phyloP scores from a whole-genome alignment of 2,888 invertebrate genomes.

The Habrosyne pyritoides region DNA sequence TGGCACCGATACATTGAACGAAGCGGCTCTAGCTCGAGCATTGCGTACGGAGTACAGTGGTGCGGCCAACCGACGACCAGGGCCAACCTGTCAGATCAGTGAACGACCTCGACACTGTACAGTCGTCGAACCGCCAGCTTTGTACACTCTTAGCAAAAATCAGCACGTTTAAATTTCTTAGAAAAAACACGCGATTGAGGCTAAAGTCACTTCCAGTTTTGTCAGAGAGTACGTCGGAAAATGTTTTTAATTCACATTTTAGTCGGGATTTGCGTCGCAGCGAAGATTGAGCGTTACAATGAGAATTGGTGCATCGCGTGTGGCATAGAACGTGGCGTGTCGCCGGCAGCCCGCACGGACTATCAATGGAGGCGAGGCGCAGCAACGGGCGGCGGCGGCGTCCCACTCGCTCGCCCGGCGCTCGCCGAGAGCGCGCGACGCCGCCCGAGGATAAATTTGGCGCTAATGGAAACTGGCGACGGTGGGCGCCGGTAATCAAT shows the following conservation, averaged over 20 bases:
- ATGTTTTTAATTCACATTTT: conserved; percentile 58
- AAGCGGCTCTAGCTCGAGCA: conserved; percentile 40
- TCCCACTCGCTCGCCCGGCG: conserved; percentile 60
- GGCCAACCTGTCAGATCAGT: conserved; percentile 74
- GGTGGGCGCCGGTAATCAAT: conserved; percentile 78
- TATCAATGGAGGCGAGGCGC: conserved; percentile 65
- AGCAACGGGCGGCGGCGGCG: conserved; percentile 51
- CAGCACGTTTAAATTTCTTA: conserved; percentile 45
- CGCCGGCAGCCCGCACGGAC: conserved; percentile 73
- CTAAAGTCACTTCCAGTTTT: conserved; percentile 42
- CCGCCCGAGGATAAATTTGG: conserved; percentile 80
- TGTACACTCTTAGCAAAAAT: conserved; percentile 53
- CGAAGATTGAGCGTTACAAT: conserved; percentile 49
- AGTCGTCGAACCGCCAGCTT: conserved; percentile 47
- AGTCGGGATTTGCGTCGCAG: conserved; percentile 49
- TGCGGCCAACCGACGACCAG: conserved; percentile 40
- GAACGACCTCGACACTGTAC: conserved; percentile 74
- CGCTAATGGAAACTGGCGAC: conserved; percentile 76
- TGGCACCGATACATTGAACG: conserved; percentile 52
- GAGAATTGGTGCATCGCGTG: conserved; percentile 57
- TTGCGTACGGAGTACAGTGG: conserved; percentile 40
- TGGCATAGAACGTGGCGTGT: conserved; percentile 58
- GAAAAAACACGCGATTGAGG: conserved; percentile 24
- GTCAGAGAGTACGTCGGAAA: conserved; percentile 25
- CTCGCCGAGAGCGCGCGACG: conserved; percentile 65